Evolutionary conservation across 2,113 vertebrate species (phyloP).

Genomic region (Caloenas nicobarica): DNA sequence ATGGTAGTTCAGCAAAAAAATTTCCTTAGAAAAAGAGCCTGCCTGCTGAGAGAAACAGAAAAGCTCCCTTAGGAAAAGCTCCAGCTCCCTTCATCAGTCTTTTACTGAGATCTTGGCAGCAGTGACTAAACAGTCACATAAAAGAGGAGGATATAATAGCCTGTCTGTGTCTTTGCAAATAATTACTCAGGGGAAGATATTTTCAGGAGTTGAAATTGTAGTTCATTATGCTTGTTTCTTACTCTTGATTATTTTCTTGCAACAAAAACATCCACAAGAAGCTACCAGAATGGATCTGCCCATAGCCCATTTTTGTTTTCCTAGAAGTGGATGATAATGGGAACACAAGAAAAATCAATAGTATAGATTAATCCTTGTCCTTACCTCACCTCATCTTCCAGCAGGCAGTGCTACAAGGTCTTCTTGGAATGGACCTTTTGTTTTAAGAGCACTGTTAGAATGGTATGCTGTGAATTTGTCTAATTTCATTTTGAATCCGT

Average conservation of each 20-base stretch:
- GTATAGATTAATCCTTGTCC: neutral
- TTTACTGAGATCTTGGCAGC: slow-evolving; percentile 47
- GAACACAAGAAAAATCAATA: neutral
- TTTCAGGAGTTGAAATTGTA: slow-evolving; percentile 36
- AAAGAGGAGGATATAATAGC: slow-evolving; percentile 47
- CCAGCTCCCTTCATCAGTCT: slow-evolving; percentile 46
- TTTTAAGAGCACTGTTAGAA: neutral
- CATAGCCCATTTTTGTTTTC: neutral
- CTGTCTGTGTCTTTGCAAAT: slow-evolving; percentile 50
- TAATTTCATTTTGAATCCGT: neutral
- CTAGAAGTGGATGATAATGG: neutral
- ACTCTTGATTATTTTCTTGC: slow-evolving; percentile 11
- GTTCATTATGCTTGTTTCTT: slow-evolving; percentile 12
- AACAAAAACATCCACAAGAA: neutral
- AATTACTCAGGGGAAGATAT: slow-evolving; percentile 11
- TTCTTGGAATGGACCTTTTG: neutral
- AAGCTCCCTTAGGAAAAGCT: slow-evolving; percentile 24
- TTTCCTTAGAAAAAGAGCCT: neutral
- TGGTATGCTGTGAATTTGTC: neutral
- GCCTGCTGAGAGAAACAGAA: slow-evolving; percentile 17
- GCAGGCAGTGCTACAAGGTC: neutral
- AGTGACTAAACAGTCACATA: slow-evolving; percentile 24
- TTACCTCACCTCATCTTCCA: neutral
- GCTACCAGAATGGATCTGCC: neutral
- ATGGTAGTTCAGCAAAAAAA: neutral